Percentiles rank a stretch among this genome's conserved stretches.
Evolutionary conservation across 1,140 invertebrate genomes (phyloP).

Genomic region (Apis cerana): DNA sequence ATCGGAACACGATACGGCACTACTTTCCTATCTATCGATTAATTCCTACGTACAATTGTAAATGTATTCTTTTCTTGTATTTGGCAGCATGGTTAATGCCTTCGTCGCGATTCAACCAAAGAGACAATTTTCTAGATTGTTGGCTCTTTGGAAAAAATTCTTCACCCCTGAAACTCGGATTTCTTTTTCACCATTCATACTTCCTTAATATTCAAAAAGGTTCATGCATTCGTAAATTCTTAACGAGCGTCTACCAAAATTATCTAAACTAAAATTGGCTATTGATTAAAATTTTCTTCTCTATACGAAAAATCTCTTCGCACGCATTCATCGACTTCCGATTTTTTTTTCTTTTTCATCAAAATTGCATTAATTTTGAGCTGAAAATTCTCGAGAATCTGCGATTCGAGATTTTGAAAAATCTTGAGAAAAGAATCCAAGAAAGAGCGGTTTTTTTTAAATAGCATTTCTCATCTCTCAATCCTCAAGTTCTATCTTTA

Average conservation of each 20-base stretch:
- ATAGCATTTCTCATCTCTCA: background rate
- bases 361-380: background rate
- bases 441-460: background rate
- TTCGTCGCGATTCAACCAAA: conserved; percentile 7
- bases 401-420: background rate
- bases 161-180: background rate
- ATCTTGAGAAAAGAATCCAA: conserved; percentile 28
- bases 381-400: background rate
- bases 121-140: background rate
- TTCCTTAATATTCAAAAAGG: background rate
- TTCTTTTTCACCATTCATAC: background rate
- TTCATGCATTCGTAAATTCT: background rate
- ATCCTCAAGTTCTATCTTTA: background rate
- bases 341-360: too few relatives aligned
- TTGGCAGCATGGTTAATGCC: conserved; percentile 29
- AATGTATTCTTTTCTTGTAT: conserved; percentile 12
- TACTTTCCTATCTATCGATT: conserved; percentile 28
- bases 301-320: too few relatives aligned
- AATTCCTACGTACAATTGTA: conserved; percentile 38
- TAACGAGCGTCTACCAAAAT: background rate
- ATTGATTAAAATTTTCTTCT: too few relatives aligned
- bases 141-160: background rate
- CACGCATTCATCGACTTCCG: background rate
- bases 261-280: too few relatives aligned
- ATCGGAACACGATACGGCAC: conserved; percentile 24